Base-by-base conservation (phyloP, 2,797 vertebrate genomes). In the Sciurus carolinensis region DNA sequence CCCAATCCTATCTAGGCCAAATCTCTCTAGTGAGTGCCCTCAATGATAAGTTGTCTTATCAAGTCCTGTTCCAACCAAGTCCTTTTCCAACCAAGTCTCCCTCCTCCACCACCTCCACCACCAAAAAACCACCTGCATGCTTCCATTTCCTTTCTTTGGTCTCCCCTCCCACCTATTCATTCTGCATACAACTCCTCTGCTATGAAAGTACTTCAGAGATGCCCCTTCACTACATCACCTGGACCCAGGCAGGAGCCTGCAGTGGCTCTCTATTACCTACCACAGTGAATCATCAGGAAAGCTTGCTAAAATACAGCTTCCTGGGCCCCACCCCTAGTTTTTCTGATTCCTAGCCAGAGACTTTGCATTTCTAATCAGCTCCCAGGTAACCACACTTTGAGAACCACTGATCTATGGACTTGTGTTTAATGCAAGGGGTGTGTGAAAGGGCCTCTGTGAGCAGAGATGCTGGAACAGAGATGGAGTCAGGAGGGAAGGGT, bases 321-420 rank as follows among this genome's bases (percentile, higher is more conserved):
- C 36, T 44, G 17, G n/a, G 47, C 22, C 15, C 67, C 39, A 44
- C 3, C 12, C 44, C 12, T 26, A 22, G 39, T 44, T 39, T 44
- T 75, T 86, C 80, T 69, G 52, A 83, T 44, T 86, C 62, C 87
- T 79, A 64, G 33, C n/a, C 85, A 87, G 59, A 80, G 15, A 94
- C 24, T 10, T 26, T 79, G 64, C 50, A n/a, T 84, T 75, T 83
- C 92, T 94, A 79, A 75, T 50, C 85, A 94, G 62, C 22, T 62
- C 71, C 59, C n/a, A 6, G 33, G 42, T 66, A 2, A 54, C 50
- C 72, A 75, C 2, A 33, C 50, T 72, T 57, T 69, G 59, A 93
- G 67, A 93, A 82, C 30, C 69, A 75, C 39, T 62, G 33, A 64
- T 72, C 52, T 86, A 33, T 0, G 5, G n/a, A 62, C 62, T 13